A percentile compares a stretch with the other conserved stretches of the same genome.
Conservation (phyloP, 1,140 invertebrate species). For the Camponotus vicinus region DNA sequence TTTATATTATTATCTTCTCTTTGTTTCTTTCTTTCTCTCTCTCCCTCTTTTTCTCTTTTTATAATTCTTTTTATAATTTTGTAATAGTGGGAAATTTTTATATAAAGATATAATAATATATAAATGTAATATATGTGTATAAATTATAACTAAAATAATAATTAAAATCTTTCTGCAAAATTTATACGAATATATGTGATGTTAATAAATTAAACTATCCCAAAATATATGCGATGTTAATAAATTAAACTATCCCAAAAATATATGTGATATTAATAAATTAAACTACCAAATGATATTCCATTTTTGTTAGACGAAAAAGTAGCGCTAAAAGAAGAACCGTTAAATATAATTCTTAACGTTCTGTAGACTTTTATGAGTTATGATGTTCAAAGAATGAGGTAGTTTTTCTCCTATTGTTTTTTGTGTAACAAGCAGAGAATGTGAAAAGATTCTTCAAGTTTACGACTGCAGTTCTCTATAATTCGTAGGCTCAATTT, state of each 20-base stretch:
- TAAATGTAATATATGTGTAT: too few relatives aligned
- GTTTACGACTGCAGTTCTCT: neutral
- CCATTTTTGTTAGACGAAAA: neutral
- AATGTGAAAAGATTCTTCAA: neutral
- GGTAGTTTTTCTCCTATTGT: neutral
- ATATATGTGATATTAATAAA: neutral
- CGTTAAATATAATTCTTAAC: neutral
- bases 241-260: neutral
- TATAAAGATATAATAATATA: too few relatives aligned
- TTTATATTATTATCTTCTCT: too few relatives aligned
- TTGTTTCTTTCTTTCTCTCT: too few relatives aligned
- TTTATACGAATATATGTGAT: neutral
- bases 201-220: neutral
- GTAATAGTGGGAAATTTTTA: too few relatives aligned
- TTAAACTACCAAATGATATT: neutral
- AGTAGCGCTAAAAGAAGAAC: neutral
- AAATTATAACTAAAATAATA: too few relatives aligned
- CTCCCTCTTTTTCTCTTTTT: too few relatives aligned
- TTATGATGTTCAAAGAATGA: constrained; percentile 22
- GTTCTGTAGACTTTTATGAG: neutral
- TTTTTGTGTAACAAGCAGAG: neutral
- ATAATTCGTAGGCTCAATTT: neutral
- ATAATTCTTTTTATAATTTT: too few relatives aligned
- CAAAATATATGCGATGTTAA: neutral
- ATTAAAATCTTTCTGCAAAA: neutral